Percentiles rank a stretch among this genome's conserved stretches.
Evolutionary conservation across 2,888 invertebrate species (phyloP).

Genomic region (Eupithecia dodoneata): DNA sequence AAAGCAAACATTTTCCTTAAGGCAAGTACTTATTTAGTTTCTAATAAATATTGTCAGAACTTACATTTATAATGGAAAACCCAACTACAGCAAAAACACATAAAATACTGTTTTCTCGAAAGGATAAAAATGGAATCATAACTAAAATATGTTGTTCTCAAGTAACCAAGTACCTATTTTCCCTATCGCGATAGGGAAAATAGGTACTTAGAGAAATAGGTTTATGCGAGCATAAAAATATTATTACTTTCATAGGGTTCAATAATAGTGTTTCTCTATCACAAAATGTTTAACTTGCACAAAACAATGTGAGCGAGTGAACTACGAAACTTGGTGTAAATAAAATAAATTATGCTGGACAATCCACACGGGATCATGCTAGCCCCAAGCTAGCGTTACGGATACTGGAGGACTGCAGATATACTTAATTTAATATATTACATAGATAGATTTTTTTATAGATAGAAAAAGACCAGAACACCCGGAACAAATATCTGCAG

Average conservation of each 20-base stretch:
- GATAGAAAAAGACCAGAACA: too few species aligned
- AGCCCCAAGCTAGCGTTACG: too few species aligned
- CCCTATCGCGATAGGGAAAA: too few species aligned
- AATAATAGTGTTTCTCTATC: not conserved
- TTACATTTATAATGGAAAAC: constrained; percentile 35
- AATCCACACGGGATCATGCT: too few species aligned
- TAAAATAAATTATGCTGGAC: too few species aligned
- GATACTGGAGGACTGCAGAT: too few species aligned
- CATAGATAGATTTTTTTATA: too few species aligned
- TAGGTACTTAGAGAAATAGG: too few species aligned
- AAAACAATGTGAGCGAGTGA: not conserved
- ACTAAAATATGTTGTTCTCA: constrained; percentile 16
- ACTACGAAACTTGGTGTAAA: not conserved
- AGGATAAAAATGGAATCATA: constrained; percentile 34
- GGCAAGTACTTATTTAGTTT: not conserved
- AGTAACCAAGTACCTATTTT: not conserved
- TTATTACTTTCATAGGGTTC: not conserved
- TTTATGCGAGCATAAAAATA: constrained; percentile 1
- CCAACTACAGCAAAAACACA: constrained; percentile 25
- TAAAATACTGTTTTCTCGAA: constrained; percentile 31
- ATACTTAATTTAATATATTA: too few species aligned
- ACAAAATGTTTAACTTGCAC: not conserved
- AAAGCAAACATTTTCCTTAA: not conserved
- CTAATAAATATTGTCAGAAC: constrained; percentile 19
- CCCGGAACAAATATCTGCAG: too few species aligned